Conservation (phyloP, 2,888 invertebrate genomes). For the Cephus pulcher region DNA sequence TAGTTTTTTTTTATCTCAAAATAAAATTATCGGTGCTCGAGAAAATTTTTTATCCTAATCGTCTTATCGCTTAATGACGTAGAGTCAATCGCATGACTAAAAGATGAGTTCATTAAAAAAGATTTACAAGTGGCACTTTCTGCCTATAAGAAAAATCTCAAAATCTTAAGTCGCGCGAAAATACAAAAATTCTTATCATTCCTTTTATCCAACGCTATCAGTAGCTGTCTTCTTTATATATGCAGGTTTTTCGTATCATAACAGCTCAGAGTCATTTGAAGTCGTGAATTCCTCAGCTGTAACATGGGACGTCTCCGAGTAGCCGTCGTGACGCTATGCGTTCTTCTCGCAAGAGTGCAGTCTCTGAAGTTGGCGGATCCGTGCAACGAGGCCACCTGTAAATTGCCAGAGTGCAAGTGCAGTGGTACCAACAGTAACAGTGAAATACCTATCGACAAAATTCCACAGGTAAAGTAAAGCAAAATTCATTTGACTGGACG, state of each 20-base stretch:
- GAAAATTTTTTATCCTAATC: neutral
- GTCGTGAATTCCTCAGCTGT: neutral
- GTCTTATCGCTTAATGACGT: neutral
- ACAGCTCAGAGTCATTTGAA: neutral
- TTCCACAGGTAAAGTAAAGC: conserved; percentile 68
- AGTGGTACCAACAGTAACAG: conserved; percentile 68
- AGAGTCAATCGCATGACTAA: neutral
- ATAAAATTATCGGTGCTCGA: neutral
- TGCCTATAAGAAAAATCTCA: neutral
- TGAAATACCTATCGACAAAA: conserved; percentile 62
- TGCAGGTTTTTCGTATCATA: neutral
- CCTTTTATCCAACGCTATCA: neutral
- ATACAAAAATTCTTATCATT: neutral
- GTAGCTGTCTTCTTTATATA: neutral
- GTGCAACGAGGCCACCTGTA: conserved; percentile 66
- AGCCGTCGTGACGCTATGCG: neutral
- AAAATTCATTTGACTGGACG: neutral
- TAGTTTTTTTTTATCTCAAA: neutral
- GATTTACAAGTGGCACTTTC: neutral
- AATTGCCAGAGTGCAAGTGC: conserved; percentile 71
- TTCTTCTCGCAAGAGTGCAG: neutral
- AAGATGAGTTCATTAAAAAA: neutral
- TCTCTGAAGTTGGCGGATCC: conserved; percentile 49
- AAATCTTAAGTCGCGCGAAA: neutral
- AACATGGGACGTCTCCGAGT: neutral